These are phyloP conservation scores for Drosophila helvetica DNA, from an alignment of 2,888 invertebrate species.

Conservation along the genomic window DNA sequence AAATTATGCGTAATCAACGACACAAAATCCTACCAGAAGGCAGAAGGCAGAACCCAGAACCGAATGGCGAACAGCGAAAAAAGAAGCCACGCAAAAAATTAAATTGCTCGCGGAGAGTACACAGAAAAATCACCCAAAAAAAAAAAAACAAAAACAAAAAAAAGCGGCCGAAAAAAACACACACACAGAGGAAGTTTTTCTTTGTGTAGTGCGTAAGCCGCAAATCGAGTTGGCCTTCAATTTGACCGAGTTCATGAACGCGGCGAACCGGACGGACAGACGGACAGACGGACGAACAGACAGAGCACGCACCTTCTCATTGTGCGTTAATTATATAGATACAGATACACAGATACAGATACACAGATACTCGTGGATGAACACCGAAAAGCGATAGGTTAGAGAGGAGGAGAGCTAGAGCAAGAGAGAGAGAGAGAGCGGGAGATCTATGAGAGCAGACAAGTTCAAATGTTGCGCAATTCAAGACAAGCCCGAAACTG, in stretches of 20 bases:
- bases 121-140: slow-evolving; percentile 24
- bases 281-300: slow-evolving; percentile 9
- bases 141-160: background rate
- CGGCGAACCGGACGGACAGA: slow-evolving; percentile 13
- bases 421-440: background rate
- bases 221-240: slow-evolving; percentile 78
- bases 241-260: slow-evolving; percentile 81
- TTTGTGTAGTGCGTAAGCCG: slow-evolving; percentile 68
- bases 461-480: slow-evolving; percentile 60
- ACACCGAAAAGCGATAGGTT: slow-evolving; percentile 41
- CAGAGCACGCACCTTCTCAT: slow-evolving; percentile 69
- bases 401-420: slow-evolving; percentile 9
- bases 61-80: slow-evolving; percentile 44
- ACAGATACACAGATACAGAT: slow-evolving; percentile 36
- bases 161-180: slow-evolving; percentile 12
- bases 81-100: slow-evolving; percentile 64
- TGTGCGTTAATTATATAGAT: slow-evolving; percentile 73
- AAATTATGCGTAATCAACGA: slow-evolving; percentile 72
- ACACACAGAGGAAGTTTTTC: slow-evolving; percentile 24
- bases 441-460: background rate
- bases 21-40: slow-evolving; percentile 64
- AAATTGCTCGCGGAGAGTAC: slow-evolving; percentile 66
- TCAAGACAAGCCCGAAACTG: slow-evolving; percentile 47
- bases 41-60: slow-evolving; percentile 2
- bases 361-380: slow-evolving; percentile 40